Conservation (phyloP, 2,888 invertebrate species). For the Helleia helle region DNA sequence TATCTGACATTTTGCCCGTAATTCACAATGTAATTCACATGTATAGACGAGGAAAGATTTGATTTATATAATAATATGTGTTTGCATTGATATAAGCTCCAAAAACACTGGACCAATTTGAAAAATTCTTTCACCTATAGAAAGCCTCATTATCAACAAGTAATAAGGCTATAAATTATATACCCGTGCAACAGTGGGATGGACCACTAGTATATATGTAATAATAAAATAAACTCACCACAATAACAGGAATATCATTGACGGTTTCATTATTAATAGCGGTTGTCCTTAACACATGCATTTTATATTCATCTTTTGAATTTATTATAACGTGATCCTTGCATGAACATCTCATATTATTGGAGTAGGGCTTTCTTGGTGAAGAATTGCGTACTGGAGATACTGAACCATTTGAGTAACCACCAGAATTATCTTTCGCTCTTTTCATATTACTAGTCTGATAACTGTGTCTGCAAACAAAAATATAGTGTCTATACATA, state of each 20-base stretch:
- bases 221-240: constrained; percentile 36
- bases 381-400: constrained; percentile 36
- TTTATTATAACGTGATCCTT: constrained; percentile 35
- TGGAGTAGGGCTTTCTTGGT: constrained; percentile 28
- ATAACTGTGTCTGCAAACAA: not conserved
- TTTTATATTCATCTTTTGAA: constrained; percentile 34
- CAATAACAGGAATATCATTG: constrained; percentile 31
- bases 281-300: constrained; percentile 51
- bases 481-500: no score
- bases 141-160: no score
- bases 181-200: no score
- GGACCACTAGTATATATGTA: no score
- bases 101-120: no score
- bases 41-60: no score
- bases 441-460: constrained; percentile 42
- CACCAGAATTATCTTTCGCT: constrained; percentile 59
- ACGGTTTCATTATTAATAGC: constrained; percentile 50
- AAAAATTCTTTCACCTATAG: no score
- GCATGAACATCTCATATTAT: constrained; percentile 32
- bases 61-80: no score
- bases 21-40: no score
- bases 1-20: no score
- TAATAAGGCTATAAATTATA: no score
- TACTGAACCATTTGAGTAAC: constrained; percentile 57
- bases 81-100: no score